These are phyloP conservation scores for Drosophila setosimentum DNA, from an alignment of 2,888 invertebrate genomes.

Conservation along the genomic window DNA sequence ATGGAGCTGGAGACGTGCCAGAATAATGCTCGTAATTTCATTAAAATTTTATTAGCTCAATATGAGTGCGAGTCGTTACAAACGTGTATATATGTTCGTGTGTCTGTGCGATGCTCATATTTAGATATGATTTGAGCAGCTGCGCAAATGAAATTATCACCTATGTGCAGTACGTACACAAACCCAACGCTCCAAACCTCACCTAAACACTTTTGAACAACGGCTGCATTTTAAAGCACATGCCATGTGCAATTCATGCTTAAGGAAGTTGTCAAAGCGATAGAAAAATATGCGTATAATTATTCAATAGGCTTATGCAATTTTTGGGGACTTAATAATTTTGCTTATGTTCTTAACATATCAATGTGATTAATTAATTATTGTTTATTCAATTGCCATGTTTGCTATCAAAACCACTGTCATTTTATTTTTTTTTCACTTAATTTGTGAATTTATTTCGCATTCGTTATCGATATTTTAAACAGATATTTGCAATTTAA, in stretches of 20 bases:
- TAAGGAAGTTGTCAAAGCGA: neutral
- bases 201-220: neutral
- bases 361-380: neutral
- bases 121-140: constrained; percentile 65
- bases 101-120: constrained; percentile 21
- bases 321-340: neutral
- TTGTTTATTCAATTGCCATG: neutral
- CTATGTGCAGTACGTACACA: constrained; percentile 63
- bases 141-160: constrained; percentile 78
- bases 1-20: constrained; percentile 25
- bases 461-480: neutral
- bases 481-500: neutral
- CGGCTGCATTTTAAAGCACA: constrained; percentile 15
- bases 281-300: neutral
- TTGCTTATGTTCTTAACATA: neutral
- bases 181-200: constrained; percentile 28
- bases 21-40: constrained; percentile 72
- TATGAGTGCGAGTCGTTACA: constrained; percentile 55
- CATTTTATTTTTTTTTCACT: too few species aligned
- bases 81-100: constrained; percentile 10
- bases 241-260: neutral
- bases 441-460: constrained; percentile 1
- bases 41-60: constrained; percentile 79
- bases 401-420: neutral
- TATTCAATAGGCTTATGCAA: neutral